These are phyloP conservation scores for Acridotheres tristis DNA, from an alignment of 2,797 vertebrate genomes.

Conservation along the genomic window DNA sequence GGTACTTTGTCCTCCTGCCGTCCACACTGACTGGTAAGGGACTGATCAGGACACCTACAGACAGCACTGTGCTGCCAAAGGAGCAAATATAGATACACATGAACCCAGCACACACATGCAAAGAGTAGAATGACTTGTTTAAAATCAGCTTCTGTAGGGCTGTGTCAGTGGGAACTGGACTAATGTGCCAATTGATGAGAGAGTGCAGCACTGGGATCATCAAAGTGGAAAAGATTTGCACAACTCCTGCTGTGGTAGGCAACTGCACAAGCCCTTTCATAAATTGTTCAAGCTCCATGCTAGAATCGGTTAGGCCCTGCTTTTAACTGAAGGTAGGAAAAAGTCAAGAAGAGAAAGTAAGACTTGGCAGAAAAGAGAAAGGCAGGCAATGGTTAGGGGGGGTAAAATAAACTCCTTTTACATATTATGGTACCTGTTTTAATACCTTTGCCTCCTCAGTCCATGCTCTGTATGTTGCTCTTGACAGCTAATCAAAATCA, in stretches of 20 bases:
- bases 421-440: not conserved
- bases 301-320: not conserved
- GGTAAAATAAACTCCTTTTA: not conserved
- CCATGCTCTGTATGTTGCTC: not conserved
- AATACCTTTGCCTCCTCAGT: not conserved
- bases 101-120: not conserved
- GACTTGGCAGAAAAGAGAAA: not conserved
- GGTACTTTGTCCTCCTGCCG: not conserved
- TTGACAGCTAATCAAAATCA: constrained; percentile 21
- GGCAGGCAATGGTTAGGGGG: rapidly evolving
- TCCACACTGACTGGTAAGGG: not conserved
- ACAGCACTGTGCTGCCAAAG: not conserved
- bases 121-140: not conserved
- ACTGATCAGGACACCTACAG: not conserved
- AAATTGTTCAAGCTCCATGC: not conserved
- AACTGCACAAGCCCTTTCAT: not conserved
- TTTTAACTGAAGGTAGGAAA: not conserved
- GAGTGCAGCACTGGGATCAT: not conserved
- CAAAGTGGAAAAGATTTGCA: constrained; percentile 40
- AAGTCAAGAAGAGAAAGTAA: not conserved
- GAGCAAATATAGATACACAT: not conserved
- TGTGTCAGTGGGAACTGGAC: not conserved
- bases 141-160: not conserved
- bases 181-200: not conserved
- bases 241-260: not conserved